These are phyloP conservation scores for Siderastrea siderea DNA, from an alignment of 92 coral and sea anemone species.

Conservation along the genomic window DNA sequence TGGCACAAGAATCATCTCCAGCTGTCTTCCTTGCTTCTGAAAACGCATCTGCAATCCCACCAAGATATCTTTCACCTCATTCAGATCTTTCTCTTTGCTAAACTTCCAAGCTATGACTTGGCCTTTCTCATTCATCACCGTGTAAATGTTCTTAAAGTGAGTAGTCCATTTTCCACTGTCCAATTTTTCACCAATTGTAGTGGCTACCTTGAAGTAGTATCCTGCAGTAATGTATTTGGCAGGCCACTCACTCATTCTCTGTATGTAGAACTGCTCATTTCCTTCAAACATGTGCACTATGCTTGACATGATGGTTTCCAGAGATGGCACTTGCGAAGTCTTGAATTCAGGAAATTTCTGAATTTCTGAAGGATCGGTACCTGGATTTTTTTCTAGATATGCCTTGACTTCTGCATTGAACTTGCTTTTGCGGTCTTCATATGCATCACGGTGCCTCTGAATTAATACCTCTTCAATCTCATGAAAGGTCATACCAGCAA, in stretches of 20 bases:
- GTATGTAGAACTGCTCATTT: slow-evolving; percentile 58
- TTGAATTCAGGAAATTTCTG: slow-evolving; percentile 71
- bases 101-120: slow-evolving; percentile 82
- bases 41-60: slow-evolving; percentile 65
- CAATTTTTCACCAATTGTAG: slow-evolving; percentile 67
- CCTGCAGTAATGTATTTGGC: slow-evolving; percentile 71
- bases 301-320: slow-evolving; percentile 76
- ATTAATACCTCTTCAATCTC: slow-evolving; percentile 67
- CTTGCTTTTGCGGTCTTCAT: slow-evolving; percentile 62
- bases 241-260: slow-evolving; percentile 83
- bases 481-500: slow-evolving; percentile 70
- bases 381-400: slow-evolving; percentile 54
- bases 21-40: slow-evolving; percentile 47
- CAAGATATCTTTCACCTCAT: slow-evolving; percentile 50
- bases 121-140: slow-evolving; percentile 81
- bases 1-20: slow-evolving; percentile 69
- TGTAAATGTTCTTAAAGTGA: slow-evolving; percentile 62
- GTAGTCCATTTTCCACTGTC: slow-evolving; percentile 68
- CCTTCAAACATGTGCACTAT: slow-evolving; percentile 70
- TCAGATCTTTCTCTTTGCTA: slow-evolving; percentile 58
- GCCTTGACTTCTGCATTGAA: slow-evolving; percentile 62
- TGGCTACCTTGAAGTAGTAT: slow-evolving; percentile 71
- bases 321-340: slow-evolving; percentile 70
- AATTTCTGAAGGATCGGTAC: neutral
- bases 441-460: slow-evolving; percentile 72